Percentiles rank a stretch among this genome's conserved stretches.
These are phyloP conservation scores for Erynnis tages DNA, from an alignment of 2,888 invertebrate genomes.

Conservation along the genomic window DNA sequence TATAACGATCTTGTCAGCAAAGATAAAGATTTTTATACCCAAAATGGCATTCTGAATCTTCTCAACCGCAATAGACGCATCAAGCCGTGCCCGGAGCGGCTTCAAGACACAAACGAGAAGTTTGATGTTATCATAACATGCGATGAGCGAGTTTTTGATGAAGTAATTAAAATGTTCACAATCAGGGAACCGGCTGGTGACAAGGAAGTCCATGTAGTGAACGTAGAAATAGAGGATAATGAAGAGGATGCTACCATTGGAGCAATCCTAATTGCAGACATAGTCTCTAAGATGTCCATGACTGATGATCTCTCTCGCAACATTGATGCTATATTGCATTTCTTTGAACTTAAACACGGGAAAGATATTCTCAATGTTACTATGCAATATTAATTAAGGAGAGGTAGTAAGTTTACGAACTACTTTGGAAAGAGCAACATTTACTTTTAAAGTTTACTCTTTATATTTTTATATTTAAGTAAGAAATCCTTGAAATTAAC, in stretches of 20 bases:
- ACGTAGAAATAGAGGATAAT: background rate
- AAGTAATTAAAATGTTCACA: background rate
- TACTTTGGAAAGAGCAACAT: too few species aligned
- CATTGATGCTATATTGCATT: background rate
- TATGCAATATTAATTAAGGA: too few species aligned
- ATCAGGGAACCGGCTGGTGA: background rate
- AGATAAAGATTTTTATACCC: constrained; percentile 1
- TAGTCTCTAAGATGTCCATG: background rate
- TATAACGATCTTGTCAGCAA: background rate
- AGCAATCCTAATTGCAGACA: background rate
- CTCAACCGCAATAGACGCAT: background rate
- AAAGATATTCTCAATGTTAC: too few species aligned
- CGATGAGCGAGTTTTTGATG: background rate
- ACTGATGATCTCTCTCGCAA: background rate
- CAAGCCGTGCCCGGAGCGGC: background rate
- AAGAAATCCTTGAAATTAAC: too few species aligned
- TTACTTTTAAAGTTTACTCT: too few species aligned
- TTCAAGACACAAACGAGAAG: background rate
- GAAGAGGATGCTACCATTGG: constrained; percentile 1
- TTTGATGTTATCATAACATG: constrained; percentile 15
- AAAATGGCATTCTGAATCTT: background rate
- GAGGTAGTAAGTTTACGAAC: too few species aligned
- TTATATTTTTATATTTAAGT: too few species aligned
- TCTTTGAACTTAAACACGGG: too few species aligned
- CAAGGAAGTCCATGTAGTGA: background rate